Evolutionary conservation across 1,140 invertebrate genomes (phyloP).

Genomic region (Brachionus koreanus): DNA sequence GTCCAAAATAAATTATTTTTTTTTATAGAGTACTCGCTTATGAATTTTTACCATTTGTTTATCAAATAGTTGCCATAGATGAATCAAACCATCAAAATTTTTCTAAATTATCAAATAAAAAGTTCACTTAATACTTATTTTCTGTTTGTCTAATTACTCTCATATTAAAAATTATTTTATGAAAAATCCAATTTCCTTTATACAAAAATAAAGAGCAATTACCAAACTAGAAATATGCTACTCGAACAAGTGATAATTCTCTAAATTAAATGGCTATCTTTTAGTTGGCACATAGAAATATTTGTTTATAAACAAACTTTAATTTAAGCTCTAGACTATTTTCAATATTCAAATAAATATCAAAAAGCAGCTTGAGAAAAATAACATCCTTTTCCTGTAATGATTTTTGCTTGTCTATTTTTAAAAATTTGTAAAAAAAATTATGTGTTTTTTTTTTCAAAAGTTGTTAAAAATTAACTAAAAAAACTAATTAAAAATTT

Average conservation of each 20-base stretch:
- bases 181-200: not conserved
- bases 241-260: too few relatives aligned
- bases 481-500: constrained; percentile 1
- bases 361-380: not conserved
- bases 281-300: not conserved
- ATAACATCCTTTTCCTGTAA: not conserved
- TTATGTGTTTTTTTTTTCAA: not conserved
- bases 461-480: not conserved
- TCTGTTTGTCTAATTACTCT: not conserved
- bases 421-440: not conserved
- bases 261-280: too few relatives aligned
- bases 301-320: not conserved
- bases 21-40: not conserved
- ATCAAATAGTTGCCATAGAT: not conserved
- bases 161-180: not conserved
- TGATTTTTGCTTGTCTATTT: not conserved
- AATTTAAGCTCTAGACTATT: not conserved
- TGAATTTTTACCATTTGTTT: not conserved
- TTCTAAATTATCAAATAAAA: not conserved
- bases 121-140: not conserved
- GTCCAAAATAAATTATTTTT: not conserved
- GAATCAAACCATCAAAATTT: not conserved
- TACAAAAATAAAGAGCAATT: not conserved
- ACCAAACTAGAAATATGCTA: too few relatives aligned
- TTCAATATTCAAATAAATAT: not conserved